These are phyloP conservation scores for Artibeus jamaicensis DNA, from an alignment of 2,797 vertebrate species.

Conservation along the genomic window DNA sequence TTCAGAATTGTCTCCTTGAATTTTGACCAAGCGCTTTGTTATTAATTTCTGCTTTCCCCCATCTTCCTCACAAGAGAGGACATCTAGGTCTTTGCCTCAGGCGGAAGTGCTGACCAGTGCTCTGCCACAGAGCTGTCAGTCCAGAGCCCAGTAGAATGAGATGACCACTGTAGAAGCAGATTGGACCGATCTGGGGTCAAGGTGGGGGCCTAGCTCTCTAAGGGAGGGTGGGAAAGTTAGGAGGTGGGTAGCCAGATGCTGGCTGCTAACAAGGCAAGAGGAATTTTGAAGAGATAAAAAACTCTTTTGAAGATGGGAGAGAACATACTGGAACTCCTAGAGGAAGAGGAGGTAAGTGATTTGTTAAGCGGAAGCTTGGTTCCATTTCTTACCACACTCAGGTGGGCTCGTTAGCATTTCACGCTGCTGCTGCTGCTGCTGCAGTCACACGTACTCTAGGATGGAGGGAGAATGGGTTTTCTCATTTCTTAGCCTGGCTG, in stretches of 20 bases:
- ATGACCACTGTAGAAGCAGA: not conserved
- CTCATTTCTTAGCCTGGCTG: not conserved
- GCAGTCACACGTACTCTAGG: not conserved
- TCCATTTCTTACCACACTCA: not conserved
- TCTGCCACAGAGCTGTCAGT: not conserved
- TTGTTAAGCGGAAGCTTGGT: not conserved
- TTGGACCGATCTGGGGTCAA: not conserved
- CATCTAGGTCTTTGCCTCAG: not conserved
- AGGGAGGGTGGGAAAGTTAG: not conserved
- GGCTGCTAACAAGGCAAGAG: not conserved
- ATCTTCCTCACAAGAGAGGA: not conserved
- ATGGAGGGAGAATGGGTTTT: not conserved
- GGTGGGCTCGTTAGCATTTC: not conserved
- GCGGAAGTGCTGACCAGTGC: not conserved
- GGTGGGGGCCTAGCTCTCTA: not conserved
- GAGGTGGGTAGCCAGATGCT: not conserved
- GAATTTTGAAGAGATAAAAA: not conserved
- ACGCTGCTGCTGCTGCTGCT: not conserved
- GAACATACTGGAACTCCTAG: not conserved
- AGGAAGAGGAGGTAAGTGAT: not conserved
- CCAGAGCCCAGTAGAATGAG: not conserved
- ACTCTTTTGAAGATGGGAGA: not conserved
- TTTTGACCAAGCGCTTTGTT: constrained; percentile 18
- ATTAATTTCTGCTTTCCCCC: not conserved
- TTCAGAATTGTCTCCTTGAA: constrained; percentile 36